Evolutionary conservation across 2,113 vertebrate species (phyloP).

Genomic region (Colinus virginianus): DNA sequence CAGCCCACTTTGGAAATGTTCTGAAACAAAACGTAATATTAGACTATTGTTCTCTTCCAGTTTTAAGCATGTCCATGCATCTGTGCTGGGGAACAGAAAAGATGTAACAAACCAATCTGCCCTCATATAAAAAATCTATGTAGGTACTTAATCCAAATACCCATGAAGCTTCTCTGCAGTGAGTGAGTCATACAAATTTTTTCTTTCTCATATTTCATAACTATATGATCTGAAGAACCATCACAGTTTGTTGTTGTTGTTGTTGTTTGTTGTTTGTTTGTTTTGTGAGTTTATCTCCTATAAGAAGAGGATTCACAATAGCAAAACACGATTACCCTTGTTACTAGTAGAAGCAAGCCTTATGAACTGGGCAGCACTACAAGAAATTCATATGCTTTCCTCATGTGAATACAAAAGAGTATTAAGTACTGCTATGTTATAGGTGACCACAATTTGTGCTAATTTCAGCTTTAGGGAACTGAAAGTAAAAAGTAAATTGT

Average conservation of each 20-base stretch:
- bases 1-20: background rate
- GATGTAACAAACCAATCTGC: background rate
- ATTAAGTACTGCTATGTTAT: background rate
- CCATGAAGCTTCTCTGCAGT: background rate
- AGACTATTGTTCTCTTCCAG: background rate
- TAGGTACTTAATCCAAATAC: constrained; percentile 1
- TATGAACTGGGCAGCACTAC: background rate
- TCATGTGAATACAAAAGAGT: background rate
- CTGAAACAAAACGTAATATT: constrained; percentile 21
- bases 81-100: background rate
- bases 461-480: background rate
- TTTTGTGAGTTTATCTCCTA: background rate
- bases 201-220: background rate
- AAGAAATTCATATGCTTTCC: background rate
- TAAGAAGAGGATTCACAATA: background rate
- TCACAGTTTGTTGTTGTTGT: background rate
- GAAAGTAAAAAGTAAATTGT: background rate
- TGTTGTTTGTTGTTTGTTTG: background rate
- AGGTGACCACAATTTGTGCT: background rate
- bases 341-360: background rate
- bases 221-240: background rate
- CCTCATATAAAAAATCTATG: background rate
- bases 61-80: background rate
- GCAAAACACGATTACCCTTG: background rate
- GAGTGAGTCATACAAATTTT: background rate